Conservation (phyloP, 1,140 invertebrate genomes). For the Probaryconus sp. region DNA sequence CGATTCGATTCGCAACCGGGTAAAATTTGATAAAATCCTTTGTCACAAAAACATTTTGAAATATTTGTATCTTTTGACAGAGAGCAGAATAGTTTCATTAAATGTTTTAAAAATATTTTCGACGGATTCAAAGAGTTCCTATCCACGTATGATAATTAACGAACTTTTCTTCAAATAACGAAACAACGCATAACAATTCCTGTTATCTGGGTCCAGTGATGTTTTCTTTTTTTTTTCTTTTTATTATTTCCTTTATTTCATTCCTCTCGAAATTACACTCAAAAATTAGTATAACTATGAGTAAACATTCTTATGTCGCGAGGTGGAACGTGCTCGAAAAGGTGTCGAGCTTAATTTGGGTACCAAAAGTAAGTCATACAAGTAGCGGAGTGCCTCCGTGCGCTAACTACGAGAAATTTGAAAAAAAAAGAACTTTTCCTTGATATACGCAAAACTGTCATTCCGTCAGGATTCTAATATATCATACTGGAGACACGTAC, state of each 20-base stretch:
- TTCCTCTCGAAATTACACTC: conserved; percentile 1
- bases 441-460: conserved; percentile 3
- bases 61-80: too few relatives aligned
- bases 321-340: conserved; percentile 31
- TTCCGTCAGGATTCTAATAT: conserved; percentile 6
- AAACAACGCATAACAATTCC: too few relatives aligned
- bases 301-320: conserved; percentile 10
- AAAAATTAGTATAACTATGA: conserved; percentile 27
- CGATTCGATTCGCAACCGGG: too few relatives aligned
- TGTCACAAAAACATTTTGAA: too few relatives aligned
- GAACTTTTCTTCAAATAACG: too few relatives aligned
- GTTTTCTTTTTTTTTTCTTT: too few relatives aligned
- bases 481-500: background rate
- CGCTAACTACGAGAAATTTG: conserved; percentile 1
- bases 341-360: conserved; percentile 33
- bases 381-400: conserved; percentile 5
- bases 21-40: too few relatives aligned
- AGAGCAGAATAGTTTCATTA: too few relatives aligned
- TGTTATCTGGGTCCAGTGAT: too few relatives aligned
- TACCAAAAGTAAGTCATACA: conserved; percentile 23
- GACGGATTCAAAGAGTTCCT: too few relatives aligned
- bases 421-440: conserved; percentile 10
- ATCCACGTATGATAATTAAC: too few relatives aligned
- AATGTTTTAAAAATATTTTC: too few relatives aligned
- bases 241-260: conserved; percentile 24